Percentiles rank a stretch among this genome's conserved stretches.
Conservation (phyloP, 2,797 vertebrate species). For the Sarcoramphus papa region DNA sequence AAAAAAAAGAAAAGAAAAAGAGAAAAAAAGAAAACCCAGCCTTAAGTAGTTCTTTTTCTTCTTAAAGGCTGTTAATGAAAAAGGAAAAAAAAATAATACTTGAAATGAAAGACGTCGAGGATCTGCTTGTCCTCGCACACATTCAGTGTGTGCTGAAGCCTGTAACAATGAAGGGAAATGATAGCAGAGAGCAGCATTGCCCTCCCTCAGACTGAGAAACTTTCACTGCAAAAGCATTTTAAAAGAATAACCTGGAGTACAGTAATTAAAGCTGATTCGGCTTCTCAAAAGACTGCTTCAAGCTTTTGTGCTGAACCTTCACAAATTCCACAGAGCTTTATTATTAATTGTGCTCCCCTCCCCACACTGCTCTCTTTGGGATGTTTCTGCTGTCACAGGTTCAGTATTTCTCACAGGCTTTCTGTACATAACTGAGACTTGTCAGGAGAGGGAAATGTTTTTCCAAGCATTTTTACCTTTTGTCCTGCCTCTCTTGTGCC, state of each 20-base stretch:
- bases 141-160: slow-evolving; percentile 34
- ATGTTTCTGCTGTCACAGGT: slow-evolving; percentile 60
- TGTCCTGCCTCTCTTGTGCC: background rate
- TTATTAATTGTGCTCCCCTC: slow-evolving; percentile 53
- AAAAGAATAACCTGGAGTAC: slow-evolving; percentile 49
- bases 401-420: slow-evolving; percentile 39
- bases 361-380: slow-evolving; percentile 29
- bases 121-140: background rate
- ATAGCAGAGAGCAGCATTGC: slow-evolving; percentile 38
- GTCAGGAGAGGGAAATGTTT: slow-evolving; percentile 47
- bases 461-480: slow-evolving; percentile 30
- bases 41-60: slow-evolving; percentile 25
- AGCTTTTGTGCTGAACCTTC: slow-evolving; percentile 66
- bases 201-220: slow-evolving; percentile 50
- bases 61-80: slow-evolving; percentile 39
- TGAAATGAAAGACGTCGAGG: slow-evolving; percentile 37
- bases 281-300: slow-evolving; percentile 59
- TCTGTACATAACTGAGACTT: slow-evolving; percentile 41
- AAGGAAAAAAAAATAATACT: background rate
- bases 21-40: background rate
- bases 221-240: slow-evolving; percentile 47
- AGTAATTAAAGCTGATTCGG: slow-evolving; percentile 64
- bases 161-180: slow-evolving; percentile 48
- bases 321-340: slow-evolving; percentile 60
- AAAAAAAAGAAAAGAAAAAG: background rate